phyloP scores from a whole-genome alignment of 2,797 vertebrate species.

The Danio tinwini region DNA sequence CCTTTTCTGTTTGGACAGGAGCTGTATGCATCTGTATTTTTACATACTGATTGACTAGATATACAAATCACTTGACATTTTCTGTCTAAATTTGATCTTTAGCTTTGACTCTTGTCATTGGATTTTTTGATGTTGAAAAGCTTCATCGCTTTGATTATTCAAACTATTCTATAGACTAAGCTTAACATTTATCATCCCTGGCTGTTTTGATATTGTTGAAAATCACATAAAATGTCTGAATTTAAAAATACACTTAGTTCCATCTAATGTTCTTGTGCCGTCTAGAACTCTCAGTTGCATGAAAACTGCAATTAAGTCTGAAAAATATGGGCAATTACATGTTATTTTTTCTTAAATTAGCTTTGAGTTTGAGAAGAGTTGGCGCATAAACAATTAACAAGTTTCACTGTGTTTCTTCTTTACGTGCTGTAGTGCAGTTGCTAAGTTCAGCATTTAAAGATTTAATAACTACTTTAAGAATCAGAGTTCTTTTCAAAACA shows the following conservation, averaged over 20 bases:
- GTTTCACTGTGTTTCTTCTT: neutral
- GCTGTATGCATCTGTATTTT: slow-evolving; percentile 13
- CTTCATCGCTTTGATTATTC: neutral
- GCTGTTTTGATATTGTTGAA: neutral
- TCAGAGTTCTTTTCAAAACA: neutral
- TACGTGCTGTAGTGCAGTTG: neutral
- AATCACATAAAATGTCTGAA: neutral
- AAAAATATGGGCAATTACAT: neutral
- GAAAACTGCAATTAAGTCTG: neutral
- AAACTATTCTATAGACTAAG: neutral
- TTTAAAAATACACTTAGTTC: neutral
- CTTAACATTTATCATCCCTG: neutral
- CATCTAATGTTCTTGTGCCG: neutral
- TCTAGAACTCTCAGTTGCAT: neutral
- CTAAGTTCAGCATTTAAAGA: neutral
- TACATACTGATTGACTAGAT: slow-evolving; percentile 24
- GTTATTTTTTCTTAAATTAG: neutral
- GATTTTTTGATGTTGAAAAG: slow-evolving; percentile 10
- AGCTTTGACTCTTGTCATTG: neutral
- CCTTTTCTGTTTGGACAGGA: slow-evolving; percentile 33
- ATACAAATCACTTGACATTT: neutral
- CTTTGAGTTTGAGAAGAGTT: neutral
- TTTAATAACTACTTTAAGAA: neutral
- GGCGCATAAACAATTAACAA: neutral
- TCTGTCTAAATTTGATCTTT: slow-evolving; percentile 23